Base-by-base conservation (phyloP, 2,113 vertebrate genomes). In the Otolemur garnettii region DNA sequence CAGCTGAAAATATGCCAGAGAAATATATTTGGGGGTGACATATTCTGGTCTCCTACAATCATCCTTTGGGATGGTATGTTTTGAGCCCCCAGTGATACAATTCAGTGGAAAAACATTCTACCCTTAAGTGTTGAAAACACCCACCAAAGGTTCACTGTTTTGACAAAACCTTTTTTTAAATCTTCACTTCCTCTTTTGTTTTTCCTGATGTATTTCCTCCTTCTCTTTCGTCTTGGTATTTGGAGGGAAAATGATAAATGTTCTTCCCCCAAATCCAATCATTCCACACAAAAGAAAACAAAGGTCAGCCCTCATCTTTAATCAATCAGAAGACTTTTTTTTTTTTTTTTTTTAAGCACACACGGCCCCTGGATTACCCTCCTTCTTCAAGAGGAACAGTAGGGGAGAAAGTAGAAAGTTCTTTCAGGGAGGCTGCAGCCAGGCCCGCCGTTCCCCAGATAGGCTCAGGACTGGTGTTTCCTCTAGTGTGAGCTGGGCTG, bases 161-260 rank as follows among this genome's bases (percentile, higher is more conserved):
- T 77, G 10, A 55, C 30, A 66, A 66, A 69, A 71, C 7, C 4
- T 12, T 84, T 78, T 26, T 30, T 81, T 22, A 50, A 50, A 50
- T 50, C 45, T 50, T 50, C 45, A 50, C 9, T 50, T 50, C 45
- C 45, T 50, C 45, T 50, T 50, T 50, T 50, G 8, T 50, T 50
- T 50, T 50, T 50, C 45, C 45, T 50, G 45, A 50, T 50, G 8
- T 50, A 9, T 50, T 50, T 50, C 45, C 45, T 50, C 45, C 45
- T 9, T 50, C 50, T 74, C 38, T 71, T 94, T 92, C 28, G n/a
- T 82, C 62, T 95, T 35, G 72, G 30, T 85, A 60, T 85, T 74
- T 69, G n/a, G 18, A 82, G 57, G 42, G 45, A 55, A 88, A 62
- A 35, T 35, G 69, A 82, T 60, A 72, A 28, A 11, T 71, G 35